Conservation (phyloP, 2,113 vertebrate genomes). For the Potamarius usumacintae region DNA sequence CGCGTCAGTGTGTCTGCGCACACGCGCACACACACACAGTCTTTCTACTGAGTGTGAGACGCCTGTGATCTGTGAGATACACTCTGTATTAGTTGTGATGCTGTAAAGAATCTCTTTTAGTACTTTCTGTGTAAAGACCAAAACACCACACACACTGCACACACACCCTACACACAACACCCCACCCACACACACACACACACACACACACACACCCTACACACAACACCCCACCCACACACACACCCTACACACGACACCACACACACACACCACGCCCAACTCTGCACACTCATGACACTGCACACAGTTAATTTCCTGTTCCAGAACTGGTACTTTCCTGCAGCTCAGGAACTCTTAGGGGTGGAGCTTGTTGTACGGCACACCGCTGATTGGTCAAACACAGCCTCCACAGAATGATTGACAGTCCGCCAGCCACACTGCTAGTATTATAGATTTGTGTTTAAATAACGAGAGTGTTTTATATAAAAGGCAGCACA, state of each 20-base stretch:
- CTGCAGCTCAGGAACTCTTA: not conserved
- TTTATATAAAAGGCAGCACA: not conserved
- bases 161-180: not conserved
- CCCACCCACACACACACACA: not conserved
- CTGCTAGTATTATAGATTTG: not conserved
- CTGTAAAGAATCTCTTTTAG: not conserved
- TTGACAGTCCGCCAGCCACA: not conserved
- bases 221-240: not conserved
- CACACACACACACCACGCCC: not conserved
- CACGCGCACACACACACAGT: slow-evolving; percentile 22
- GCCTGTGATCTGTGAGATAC: not conserved
- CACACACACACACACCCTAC: too few relatives aligned
- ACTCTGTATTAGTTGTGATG: not conserved
- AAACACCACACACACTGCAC: not conserved
- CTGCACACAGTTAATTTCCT: not conserved
- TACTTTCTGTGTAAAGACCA: not conserved
- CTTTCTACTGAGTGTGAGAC: not conserved
- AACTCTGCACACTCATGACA: not conserved
- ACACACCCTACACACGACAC: not conserved
- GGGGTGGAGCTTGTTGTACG: not conserved
- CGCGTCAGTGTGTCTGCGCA: slow-evolving; percentile 66
- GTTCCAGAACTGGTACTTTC: not conserved
- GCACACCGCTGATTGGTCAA: not conserved
- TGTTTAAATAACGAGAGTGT: not conserved
- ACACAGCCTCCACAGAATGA: not conserved